Evolutionary conservation across 2,888 invertebrate species (phyloP).

Genomic region (Tipula vernalis): DNA sequence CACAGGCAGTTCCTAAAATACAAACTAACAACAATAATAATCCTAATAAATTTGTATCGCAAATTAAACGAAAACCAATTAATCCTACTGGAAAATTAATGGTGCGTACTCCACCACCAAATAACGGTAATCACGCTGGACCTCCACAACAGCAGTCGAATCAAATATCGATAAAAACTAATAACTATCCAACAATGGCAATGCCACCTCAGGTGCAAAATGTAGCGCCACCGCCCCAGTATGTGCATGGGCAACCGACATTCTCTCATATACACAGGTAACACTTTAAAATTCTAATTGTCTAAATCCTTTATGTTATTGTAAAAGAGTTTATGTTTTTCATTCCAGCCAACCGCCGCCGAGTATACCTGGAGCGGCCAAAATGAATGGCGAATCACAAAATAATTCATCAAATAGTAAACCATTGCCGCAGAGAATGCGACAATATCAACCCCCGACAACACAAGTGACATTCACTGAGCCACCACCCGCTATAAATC

Average conservation of each 20-base stretch:
- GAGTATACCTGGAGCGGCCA: constrained; percentile 25
- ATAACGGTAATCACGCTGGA: constrained; percentile 15
- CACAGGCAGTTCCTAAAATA: constrained; percentile 13
- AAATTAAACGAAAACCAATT: constrained; percentile 55
- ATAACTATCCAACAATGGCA: constrained; percentile 19
- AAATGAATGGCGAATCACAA: constrained; percentile 30
- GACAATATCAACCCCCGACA: constrained; percentile 26
- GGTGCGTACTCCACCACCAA: constrained; percentile 46
- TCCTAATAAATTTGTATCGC: constrained; percentile 56
- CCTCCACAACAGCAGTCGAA: neutral
- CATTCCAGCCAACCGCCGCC: constrained; percentile 20
- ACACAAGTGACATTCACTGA: constrained; percentile 26
- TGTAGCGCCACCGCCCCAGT: constrained; percentile 19
- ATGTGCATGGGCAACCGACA: constrained; percentile 16
- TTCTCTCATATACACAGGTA: constrained; percentile 21
- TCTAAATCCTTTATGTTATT: neutral
- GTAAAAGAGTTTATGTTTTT: constrained; percentile 6
- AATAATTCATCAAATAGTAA: constrained; percentile 20
- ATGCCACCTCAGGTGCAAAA: constrained; percentile 23
- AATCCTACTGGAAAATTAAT: constrained; percentile 48
- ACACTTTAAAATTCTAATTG: constrained; percentile 6
- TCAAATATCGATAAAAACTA: constrained; percentile 17
- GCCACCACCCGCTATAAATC: constrained; percentile 14
- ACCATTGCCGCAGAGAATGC: constrained; percentile 29
- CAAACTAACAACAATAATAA: neutral